Conservation (phyloP, 2,113 vertebrate species). For the Phoenicopterus ruber region DNA sequence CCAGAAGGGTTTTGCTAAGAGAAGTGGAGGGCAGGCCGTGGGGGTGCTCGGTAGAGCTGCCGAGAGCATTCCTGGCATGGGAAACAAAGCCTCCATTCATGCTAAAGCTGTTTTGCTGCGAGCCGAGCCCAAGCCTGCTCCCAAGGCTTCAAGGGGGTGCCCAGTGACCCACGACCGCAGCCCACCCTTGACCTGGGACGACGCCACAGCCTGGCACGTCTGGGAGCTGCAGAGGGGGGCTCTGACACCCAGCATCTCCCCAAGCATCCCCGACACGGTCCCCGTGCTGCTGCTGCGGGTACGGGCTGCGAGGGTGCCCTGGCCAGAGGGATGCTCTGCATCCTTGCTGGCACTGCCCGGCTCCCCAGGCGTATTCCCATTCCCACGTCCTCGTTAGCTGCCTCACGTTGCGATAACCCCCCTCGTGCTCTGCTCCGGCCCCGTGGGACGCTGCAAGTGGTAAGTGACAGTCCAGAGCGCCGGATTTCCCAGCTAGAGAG, state of each 20-base stretch:
- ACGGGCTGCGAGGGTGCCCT: background rate
- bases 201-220: background rate
- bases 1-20: background rate
- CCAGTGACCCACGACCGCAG: background rate
- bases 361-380: background rate
- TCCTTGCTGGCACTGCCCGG: background rate
- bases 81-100: background rate
- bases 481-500: no score
- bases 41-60: background rate
- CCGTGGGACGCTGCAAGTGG: fast-evolving
- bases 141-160: background rate
- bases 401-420: fast-evolving
- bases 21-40: background rate
- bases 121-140: background rate
- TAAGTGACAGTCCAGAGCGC: background rate
- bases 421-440: background rate
- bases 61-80: background rate
- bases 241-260: background rate
- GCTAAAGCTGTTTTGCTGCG: background rate
- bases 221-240: background rate
- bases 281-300: no score
- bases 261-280: background rate
- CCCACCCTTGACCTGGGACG: background rate
- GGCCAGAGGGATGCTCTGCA: background rate
- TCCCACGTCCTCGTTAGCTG: fast-evolving